phyloP scores from a whole-genome alignment of 1,140 invertebrate genomes.

The Parasteatoda tepidariorum region DNA sequence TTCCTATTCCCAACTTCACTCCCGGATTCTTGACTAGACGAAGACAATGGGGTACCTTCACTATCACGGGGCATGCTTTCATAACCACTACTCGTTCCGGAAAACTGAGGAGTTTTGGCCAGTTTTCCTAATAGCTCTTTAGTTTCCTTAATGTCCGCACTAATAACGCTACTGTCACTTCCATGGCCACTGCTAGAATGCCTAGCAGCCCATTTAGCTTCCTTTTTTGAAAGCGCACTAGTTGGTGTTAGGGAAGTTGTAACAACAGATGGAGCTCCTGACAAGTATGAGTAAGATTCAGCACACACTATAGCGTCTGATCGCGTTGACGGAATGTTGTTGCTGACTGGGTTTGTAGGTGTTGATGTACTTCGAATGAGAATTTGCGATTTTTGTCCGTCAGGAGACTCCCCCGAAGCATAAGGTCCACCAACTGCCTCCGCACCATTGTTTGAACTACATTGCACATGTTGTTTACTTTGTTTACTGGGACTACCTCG shows the following conservation, averaged over 20 bases:
- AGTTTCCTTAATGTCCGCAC: slow-evolving; percentile 12
- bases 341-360: slow-evolving; percentile 20
- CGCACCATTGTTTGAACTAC: background rate
- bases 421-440: background rate
- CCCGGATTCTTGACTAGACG: slow-evolving; percentile 68
- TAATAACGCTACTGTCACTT: slow-evolving; percentile 67
- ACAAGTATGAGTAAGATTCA: slow-evolving; percentile 35
- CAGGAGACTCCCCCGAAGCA: background rate
- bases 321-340: background rate
- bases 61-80: slow-evolving; percentile 86
- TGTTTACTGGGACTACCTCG: slow-evolving; percentile 23
- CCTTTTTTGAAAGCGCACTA: slow-evolving; percentile 17
- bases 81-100: slow-evolving; percentile 77
- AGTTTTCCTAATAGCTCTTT: slow-evolving; percentile 4
- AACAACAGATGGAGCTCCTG: background rate
- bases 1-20: slow-evolving; percentile 67
- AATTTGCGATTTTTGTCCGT: slow-evolving; percentile 11
- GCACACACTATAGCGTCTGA: background rate
- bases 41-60: slow-evolving; percentile 73
- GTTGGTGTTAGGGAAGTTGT: slow-evolving; percentile 23
- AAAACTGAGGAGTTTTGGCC: slow-evolving; percentile 73
- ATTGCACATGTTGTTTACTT: slow-evolving; percentile 13
- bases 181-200: slow-evolving; percentile 70
- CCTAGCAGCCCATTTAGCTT: slow-evolving; percentile 60
- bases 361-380: slow-evolving; percentile 46